phyloP scores from a whole-genome alignment of 2,888 invertebrate genomes.

The Ganaspis brasiliensis region DNA sequence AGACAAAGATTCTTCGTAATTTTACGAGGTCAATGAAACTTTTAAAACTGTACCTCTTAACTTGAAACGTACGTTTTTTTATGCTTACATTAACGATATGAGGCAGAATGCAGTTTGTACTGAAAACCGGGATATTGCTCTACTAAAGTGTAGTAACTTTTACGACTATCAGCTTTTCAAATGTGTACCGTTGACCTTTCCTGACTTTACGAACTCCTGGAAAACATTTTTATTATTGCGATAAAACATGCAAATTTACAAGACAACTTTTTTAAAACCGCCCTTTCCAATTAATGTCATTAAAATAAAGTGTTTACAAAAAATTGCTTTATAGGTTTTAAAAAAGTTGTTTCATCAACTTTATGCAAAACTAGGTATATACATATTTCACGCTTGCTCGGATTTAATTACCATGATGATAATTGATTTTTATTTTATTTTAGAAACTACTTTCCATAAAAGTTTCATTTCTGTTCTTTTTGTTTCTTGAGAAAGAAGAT shows the following conservation, averaged over 20 bases:
- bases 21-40: slow-evolving; percentile 18
- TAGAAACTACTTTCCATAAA: too few relatives aligned
- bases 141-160: slow-evolving; percentile 15
- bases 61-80: background rate
- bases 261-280: background rate
- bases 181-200: slow-evolving; percentile 15
- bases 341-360: too few relatives aligned
- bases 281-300: too few relatives aligned
- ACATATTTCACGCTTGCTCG: too few relatives aligned
- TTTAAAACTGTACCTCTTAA: slow-evolving; percentile 12
- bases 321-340: too few relatives aligned
- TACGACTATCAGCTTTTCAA: slow-evolving; percentile 17
- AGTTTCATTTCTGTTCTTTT: too few relatives aligned
- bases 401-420: too few relatives aligned
- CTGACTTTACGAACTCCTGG: slow-evolving; percentile 9
- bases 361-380: too few relatives aligned
- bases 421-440: too few relatives aligned
- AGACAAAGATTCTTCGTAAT: slow-evolving; percentile 14
- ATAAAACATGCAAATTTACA: slow-evolving; percentile 7
- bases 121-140: slow-evolving; percentile 12
- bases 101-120: slow-evolving; percentile 18
- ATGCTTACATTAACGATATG: slow-evolving; percentile 1
- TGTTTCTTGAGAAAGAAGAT: too few relatives aligned
- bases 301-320: too few relatives aligned
- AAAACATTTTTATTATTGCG: slow-evolving; percentile 9